phyloP scores from a whole-genome alignment of 2,113 vertebrate genomes.

The Carollia perspicillata region DNA sequence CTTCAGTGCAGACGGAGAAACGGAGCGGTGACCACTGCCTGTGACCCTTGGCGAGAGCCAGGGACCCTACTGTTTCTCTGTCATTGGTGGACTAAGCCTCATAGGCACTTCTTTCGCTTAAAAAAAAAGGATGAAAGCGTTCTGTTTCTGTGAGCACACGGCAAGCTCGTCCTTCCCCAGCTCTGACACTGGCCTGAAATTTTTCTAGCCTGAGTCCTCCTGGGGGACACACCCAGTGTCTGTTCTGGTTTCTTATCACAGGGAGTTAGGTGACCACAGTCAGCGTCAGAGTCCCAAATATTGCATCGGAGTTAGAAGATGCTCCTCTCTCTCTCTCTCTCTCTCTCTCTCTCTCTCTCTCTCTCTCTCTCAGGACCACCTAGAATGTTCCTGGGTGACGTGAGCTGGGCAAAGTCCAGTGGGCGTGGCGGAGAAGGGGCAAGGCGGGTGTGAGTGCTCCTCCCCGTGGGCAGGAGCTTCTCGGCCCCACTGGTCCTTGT shows the following conservation, averaged over 20 bases:
- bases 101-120: not conserved
- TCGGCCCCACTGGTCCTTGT: not conserved
- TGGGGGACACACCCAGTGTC: not conserved
- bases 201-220: not conserved
- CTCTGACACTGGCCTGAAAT: not conserved
- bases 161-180: not conserved
- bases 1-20: not conserved
- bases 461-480: not conserved
- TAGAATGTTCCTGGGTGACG: not conserved
- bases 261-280: not conserved
- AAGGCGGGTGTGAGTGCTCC: fast-evolving
- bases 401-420: fast-evolving
- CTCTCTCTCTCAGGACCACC: not conserved
- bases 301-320: not conserved
- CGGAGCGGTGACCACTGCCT: not conserved
- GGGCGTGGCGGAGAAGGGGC: not conserved
- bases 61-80: fast-evolving
- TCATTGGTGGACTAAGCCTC: not conserved
- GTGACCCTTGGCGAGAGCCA: not conserved
- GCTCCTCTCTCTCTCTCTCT: not conserved
- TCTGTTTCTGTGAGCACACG: not conserved
- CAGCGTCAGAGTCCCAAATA: not conserved
- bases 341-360: not conserved
- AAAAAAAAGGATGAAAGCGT: not conserved
- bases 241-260: not conserved